These are phyloP conservation scores for Macrosteles quadrilineatus DNA, from an alignment of 1,140 invertebrate species.

Conservation along the genomic window DNA sequence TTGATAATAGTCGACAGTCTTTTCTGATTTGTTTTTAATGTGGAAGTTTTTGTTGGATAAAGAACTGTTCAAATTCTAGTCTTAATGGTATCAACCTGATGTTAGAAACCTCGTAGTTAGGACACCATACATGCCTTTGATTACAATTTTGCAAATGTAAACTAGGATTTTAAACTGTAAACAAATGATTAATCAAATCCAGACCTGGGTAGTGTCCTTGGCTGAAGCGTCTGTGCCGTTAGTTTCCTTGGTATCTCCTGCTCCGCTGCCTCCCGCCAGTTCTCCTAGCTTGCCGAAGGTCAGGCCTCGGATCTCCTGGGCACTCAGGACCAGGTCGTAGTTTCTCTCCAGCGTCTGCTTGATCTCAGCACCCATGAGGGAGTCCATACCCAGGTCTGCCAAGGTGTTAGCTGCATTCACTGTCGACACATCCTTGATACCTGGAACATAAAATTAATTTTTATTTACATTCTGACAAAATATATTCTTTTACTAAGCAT, in stretches of 20 bases:
- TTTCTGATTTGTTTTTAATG: too few species aligned
- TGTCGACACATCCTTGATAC: slow-evolving; percentile 77
- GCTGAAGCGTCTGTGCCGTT: slow-evolving; percentile 12
- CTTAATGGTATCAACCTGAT: too few species aligned
- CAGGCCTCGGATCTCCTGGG: slow-evolving; percentile 83
- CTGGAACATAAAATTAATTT: slow-evolving; percentile 38
- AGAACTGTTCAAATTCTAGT: too few species aligned
- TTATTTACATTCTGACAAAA: too few species aligned
- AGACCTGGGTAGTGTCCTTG: slow-evolving; percentile 20
- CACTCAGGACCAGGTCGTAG: slow-evolving; percentile 84
- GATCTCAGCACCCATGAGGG: slow-evolving; percentile 97
- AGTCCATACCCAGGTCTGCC: slow-evolving; percentile 95
- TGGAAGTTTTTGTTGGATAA: too few species aligned
- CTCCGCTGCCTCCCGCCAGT: slow-evolving; percentile 55
- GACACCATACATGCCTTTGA: too few species aligned
- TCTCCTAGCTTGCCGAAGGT: slow-evolving; percentile 73
- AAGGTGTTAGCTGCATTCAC: slow-evolving; percentile 73
- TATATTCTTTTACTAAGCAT: too few species aligned
- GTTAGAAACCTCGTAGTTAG: too few species aligned
- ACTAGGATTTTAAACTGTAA: too few species aligned
- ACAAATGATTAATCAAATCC: too few species aligned
- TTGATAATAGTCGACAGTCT: too few species aligned
- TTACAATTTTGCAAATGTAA: too few species aligned
- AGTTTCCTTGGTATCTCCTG: slow-evolving; percentile 35
- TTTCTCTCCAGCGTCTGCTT: slow-evolving; percentile 94